Evolutionary conservation across 2,888 invertebrate genomes (phyloP).

Genomic region (Protonemura montana): DNA sequence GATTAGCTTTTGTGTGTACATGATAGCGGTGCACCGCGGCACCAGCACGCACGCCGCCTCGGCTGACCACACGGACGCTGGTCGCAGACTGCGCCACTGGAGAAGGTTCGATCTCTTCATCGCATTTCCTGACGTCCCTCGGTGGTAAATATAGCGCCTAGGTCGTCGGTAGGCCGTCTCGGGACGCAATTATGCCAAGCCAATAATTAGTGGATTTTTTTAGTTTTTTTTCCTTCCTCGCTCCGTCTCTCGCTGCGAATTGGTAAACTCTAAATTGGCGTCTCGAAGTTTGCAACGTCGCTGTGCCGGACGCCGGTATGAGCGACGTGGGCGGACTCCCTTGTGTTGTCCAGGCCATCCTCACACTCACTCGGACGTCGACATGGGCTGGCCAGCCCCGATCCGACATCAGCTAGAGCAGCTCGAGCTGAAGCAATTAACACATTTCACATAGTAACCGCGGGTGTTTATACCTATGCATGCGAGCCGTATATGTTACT

Average conservation of each 20-base stretch:
- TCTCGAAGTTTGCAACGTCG: background rate
- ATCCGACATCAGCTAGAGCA: too few species aligned
- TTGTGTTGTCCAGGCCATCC: background rate
- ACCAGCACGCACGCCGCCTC: background rate
- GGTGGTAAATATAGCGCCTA: constrained; percentile 23
- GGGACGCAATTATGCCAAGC: background rate
- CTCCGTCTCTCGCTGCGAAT: background rate
- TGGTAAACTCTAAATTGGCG: background rate
- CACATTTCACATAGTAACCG: background rate
- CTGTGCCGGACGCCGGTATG: background rate
- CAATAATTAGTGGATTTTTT: background rate
- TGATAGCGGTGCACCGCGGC: background rate
- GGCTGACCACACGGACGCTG: constrained; percentile 20
- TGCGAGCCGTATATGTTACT: background rate
- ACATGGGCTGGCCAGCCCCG: too few species aligned
- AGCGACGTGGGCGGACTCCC: background rate
- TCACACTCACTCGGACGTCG: too few species aligned
- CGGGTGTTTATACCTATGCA: constrained; percentile 2
- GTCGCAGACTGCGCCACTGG: background rate
- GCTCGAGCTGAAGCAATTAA: background rate
- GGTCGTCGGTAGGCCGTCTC: constrained; percentile 24
- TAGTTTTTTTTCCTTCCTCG: background rate
- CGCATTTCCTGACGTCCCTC: background rate
- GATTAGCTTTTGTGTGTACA: constrained; percentile 45
- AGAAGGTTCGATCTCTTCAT: background rate